Base-by-base conservation (phyloP, 2,888 invertebrate genomes). In the Lithophane socia region DNA sequence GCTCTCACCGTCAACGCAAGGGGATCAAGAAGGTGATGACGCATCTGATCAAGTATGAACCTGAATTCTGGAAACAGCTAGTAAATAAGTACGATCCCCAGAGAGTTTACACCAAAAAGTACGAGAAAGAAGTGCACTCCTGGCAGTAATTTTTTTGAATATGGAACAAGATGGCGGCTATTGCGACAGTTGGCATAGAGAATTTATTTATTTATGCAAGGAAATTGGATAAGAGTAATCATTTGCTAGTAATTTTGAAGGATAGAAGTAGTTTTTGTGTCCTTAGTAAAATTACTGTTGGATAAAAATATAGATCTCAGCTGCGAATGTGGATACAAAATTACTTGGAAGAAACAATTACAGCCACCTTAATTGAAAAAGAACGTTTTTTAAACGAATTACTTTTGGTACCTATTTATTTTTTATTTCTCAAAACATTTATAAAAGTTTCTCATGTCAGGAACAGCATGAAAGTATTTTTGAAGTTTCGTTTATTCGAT, bases 81-180 rank as follows among this genome's bases (percentile, higher is more conserved):
- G 93, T 94, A 0, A 89, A 93, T 7, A 96, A 94, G 83, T 97
- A 96, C 84, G 97, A 97, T 77, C 78, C 79, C 93, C 95, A 0
- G 86, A 94, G 18, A 90, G 91, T 90, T 0, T 97, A 95, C 86
- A 92, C 93, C 1, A 89, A 87, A 44, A 95, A 92, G 77, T 96
- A 96, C 75, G 95, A 95, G 73, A 90, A 92, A 9, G 95, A 96
- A 81, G 86, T 96, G 0, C 10, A 78, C 3, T 67, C 83, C 13
- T 82, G 68, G 24, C 79, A 86, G 58, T 85, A 80, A 82, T 56
- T 18, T 44, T 47, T 71, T 63, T 67, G 2, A 66, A 42, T 16
- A n/a, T 21, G 0, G 56, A 84, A 67, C 63, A 74, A 75, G 3
- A 75, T 68, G 37, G 54, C 37, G 18, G 24, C 29, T 9, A 12